Base-by-base conservation (phyloP, 92 coral and sea anemone genomes). In the Galaxea fascicularis region DNA sequence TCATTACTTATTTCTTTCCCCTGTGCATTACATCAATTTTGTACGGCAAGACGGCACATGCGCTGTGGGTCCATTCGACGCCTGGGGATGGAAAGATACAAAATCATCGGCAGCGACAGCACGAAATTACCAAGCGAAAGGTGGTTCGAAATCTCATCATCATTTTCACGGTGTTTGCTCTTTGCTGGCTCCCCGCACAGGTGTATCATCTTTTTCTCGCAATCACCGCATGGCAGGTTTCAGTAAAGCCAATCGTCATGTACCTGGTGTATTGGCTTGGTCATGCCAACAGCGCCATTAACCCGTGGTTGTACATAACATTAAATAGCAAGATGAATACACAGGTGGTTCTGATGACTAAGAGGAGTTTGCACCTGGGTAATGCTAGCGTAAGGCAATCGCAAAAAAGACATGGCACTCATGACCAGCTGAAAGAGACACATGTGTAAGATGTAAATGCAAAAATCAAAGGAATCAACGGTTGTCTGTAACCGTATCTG, bases 171-270 rank as follows among this genome's bases (percentile, higher is more conserved):
- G 82, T 73, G 24, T 87, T 90, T 78, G 94, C 91, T 26, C 21
- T 83, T 16, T 91, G 91, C 54, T 91, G 94, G 94, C 83, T 84
- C 5, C 94, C 94, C 11, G 89, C 82, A 3, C 94, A 87, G 41
- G 70, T 83, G 6, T 67, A 21, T 46, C 88, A 87, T 67, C 65
- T 63, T 1, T 35, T 69, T 53, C 81, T 64, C 8, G 63, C 77
- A 0, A 9, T 20, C 5, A 24, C 26, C 8, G 31, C 39, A 39
- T 3, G 4, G 4, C 65, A 45, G 27, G 62, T 26, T 17, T 14
- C 27, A 1, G 41, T 90, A 39, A 87, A 87, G 9, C 74, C 84
- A 3, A 70, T 41, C 65, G 86, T 78, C 12, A 15, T 69, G 30
- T 51, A 68, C 1, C 74, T 24, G 22, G 91, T 88, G 2, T 87